These are phyloP conservation scores for Agrotis ipsilon DNA, from an alignment of 2,888 invertebrate species.

Conservation along the genomic window DNA sequence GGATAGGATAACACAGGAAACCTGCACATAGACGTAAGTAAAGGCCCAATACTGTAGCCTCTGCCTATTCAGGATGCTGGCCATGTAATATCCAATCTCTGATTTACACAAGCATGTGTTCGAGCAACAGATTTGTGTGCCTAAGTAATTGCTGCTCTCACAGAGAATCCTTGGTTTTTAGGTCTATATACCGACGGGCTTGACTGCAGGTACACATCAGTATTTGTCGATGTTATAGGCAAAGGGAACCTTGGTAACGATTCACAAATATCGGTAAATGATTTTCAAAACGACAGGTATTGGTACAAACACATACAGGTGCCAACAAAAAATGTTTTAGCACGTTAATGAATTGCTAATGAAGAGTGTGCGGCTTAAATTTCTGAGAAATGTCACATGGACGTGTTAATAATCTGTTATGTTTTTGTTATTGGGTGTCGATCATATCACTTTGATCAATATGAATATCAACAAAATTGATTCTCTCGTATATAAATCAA, in stretches of 20 bases:
- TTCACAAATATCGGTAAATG: not conserved
- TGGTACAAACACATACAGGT: not conserved
- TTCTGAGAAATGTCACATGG: not conserved
- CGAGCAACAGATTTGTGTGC: constrained; percentile 19
- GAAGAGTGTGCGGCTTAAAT: not conserved
- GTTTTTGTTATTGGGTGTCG: not conserved
- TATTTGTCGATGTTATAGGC: not conserved
- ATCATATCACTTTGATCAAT: not conserved
- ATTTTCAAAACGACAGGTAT: not conserved
- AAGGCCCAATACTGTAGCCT: not conserved
- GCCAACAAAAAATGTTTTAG: too few species aligned
- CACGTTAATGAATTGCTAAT: not conserved
- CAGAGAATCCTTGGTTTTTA: constrained; percentile 16
- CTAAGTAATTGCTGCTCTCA: constrained; percentile 6
- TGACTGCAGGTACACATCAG: not conserved
- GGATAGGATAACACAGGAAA: not conserved
- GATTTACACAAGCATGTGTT: constrained; percentile 6
- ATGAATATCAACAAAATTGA: too few species aligned
- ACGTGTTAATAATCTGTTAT: not conserved
- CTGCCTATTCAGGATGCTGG: not conserved
- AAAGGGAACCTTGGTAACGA: not conserved
- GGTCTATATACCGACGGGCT: constrained; percentile 5
- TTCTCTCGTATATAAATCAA: too few species aligned
- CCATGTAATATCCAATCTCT: constrained; percentile 4
- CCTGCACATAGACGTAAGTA: not conserved